Conservation (phyloP, 2,888 invertebrate genomes). For the Chrysodeixis includens region DNA sequence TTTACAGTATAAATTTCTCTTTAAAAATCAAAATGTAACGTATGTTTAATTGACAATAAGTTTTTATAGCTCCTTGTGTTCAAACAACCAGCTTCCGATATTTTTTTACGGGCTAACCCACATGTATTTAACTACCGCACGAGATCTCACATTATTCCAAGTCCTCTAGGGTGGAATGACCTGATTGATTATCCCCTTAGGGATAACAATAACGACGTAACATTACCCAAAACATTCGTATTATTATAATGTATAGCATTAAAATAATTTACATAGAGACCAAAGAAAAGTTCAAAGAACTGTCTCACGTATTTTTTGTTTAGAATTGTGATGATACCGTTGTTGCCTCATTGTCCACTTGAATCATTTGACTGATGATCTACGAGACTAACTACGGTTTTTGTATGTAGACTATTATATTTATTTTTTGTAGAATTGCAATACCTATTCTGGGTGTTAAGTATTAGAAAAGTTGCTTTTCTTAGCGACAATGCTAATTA, state of each 20-base stretch:
- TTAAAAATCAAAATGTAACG: too few species aligned
- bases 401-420: not conserved
- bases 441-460: too few species aligned
- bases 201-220: conserved; percentile 1
- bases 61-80: too few species aligned
- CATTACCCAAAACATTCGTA: not conserved
- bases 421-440: too few species aligned
- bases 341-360: conserved; percentile 1
- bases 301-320: conserved; percentile 6
- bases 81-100: too few species aligned
- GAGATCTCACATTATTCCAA: not conserved
- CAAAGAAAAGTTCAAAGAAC: conserved; percentile 5
- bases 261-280: not conserved
- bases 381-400: not conserved
- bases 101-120: too few species aligned
- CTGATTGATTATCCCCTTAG: not conserved
- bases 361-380: conserved; percentile 1
- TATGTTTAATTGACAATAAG: too few species aligned
- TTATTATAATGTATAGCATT: conserved; percentile 6
- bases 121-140: not conserved
- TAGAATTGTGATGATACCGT: not conserved
- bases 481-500: too few species aligned
- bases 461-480: too few species aligned
- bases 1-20: too few species aligned
- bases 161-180: not conserved